These are phyloP conservation scores for Pithys albifrons DNA, from an alignment of 2,113 vertebrate species.

Conservation along the genomic window DNA sequence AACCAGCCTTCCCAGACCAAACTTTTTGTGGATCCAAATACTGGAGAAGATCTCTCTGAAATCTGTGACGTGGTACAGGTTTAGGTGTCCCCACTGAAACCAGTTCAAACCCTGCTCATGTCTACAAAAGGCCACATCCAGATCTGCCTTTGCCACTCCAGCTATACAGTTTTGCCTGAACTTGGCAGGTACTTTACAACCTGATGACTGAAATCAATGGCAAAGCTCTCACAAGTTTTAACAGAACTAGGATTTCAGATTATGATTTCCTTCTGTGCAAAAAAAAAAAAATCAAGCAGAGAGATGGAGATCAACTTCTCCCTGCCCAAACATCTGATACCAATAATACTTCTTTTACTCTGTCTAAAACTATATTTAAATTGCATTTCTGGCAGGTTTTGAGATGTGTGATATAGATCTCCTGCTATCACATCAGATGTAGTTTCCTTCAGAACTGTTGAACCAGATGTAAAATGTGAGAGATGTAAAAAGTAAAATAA, in stretches of 20 bases:
- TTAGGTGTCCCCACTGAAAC: not conserved
- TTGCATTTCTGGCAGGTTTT: conserved; percentile 49
- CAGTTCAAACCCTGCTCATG: not conserved
- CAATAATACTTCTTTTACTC: conserved; percentile 20
- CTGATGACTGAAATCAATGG: not conserved
- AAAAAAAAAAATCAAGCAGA: not conserved
- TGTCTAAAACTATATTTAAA: conserved; percentile 52
- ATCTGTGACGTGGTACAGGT: not conserved
- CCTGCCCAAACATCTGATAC: conserved; percentile 59
- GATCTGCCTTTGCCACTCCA: not conserved
- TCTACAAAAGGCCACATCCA: not conserved
- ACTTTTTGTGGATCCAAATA: not conserved
- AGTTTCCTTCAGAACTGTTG: conserved; percentile 66
- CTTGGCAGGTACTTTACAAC: not conserved
- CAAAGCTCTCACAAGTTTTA: not conserved
- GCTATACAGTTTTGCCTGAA: not conserved
- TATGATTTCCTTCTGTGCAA: conserved; percentile 32
- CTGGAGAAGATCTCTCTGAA: not conserved
- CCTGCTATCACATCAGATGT: conserved; percentile 55
- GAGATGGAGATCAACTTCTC: not conserved
- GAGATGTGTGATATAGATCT: conserved; percentile 34
- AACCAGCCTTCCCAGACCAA: not conserved
- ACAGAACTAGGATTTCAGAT: conserved; percentile 41
- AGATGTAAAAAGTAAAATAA: conserved; percentile 64
- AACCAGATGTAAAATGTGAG: conserved; percentile 68